These are phyloP conservation scores for Rhodeus uyekii DNA, from an alignment of 2,797 vertebrate genomes.

Conservation along the genomic window DNA sequence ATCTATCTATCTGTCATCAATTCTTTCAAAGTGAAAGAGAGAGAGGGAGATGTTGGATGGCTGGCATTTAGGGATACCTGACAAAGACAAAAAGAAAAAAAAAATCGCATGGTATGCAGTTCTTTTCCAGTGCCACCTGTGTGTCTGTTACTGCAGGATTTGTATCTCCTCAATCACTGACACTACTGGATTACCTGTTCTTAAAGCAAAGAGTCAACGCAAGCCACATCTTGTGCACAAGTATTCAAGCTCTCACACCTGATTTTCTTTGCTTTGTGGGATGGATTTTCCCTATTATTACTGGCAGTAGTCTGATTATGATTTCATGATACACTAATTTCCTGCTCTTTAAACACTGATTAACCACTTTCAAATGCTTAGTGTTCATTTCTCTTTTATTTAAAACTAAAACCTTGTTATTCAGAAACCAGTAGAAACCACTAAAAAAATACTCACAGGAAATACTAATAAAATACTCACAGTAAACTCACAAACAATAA, in stretches of 20 bases:
- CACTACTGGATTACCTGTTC: slow-evolving; percentile 81
- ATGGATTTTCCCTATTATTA: slow-evolving; percentile 58
- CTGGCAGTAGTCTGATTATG: slow-evolving; percentile 56
- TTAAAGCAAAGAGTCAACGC: slow-evolving; percentile 74
- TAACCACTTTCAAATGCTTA: slow-evolving; percentile 7
- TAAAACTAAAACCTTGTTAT: not conserved
- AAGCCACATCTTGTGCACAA: slow-evolving; percentile 77
- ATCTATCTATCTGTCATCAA: not conserved
- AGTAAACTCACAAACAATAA: slow-evolving; percentile 8
- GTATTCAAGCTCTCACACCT: slow-evolving; percentile 70
- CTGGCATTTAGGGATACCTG: slow-evolving; percentile 17
- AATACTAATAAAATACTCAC: too few species aligned
- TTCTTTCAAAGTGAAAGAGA: not conserved
- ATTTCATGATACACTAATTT: slow-evolving; percentile 54
- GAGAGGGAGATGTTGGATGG: not conserved
- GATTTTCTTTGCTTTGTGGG: slow-evolving; percentile 63
- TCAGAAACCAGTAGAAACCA: not conserved
- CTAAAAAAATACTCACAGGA: not conserved
- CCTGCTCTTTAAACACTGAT: slow-evolving; percentile 25
- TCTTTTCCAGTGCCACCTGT: slow-evolving; percentile 77
- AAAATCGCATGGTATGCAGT: slow-evolving; percentile 69
- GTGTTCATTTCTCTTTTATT: not conserved
- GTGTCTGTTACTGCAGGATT: slow-evolving; percentile 80
- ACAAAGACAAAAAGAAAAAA: slow-evolving; percentile 44
- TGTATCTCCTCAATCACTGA: slow-evolving; percentile 84